Evolutionary conservation across 2,113 vertebrate species (phyloP).

Genomic region (Heteronetta atricapilla): DNA sequence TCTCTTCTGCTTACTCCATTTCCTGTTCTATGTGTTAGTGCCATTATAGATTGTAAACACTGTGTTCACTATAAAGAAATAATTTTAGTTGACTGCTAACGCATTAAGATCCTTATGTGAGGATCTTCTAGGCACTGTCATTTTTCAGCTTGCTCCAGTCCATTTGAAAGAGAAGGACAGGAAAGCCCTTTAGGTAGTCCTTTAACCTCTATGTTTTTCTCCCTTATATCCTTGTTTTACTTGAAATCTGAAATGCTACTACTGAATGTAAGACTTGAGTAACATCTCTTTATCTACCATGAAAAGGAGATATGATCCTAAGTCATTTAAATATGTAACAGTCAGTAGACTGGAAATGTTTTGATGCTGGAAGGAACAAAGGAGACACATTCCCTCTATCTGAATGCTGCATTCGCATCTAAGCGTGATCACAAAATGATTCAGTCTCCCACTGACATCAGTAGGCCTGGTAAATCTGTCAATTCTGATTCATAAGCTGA

Average conservation of each 20-base stretch:
- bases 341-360: not conserved
- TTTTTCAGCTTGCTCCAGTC: not conserved
- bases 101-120: not conserved
- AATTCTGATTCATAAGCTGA: not conserved
- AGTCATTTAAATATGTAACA: not conserved
- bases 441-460: not conserved
- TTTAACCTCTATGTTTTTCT: not conserved
- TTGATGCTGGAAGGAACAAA: not conserved
- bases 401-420: not conserved
- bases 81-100: not conserved
- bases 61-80: not conserved
- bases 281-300: not conserved
- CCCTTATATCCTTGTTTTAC: not conserved
- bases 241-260: not conserved
- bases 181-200: not conserved
- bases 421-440: rapidly evolving
- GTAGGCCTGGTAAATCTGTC: not conserved
- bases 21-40: not conserved
- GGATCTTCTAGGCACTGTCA: not conserved
- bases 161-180: not conserved
- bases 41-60: not conserved
- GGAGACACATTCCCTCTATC: not conserved
- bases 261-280: not conserved
- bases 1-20: not conserved
- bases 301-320: not conserved